Evolutionary conservation across 2,113 vertebrate species (phyloP).

Genomic region (Phycodurus eques): DNA sequence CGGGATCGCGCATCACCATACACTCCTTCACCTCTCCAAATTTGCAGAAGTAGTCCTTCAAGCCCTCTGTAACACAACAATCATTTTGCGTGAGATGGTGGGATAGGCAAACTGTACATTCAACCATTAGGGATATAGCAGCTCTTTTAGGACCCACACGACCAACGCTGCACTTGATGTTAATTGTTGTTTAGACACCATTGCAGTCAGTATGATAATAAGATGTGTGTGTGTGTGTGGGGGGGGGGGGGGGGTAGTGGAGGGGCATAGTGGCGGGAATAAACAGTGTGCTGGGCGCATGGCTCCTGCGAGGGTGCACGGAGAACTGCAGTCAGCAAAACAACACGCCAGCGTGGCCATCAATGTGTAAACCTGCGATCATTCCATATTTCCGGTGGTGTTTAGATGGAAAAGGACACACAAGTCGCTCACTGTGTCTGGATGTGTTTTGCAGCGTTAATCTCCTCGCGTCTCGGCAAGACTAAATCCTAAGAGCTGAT

Average conservation of each 20-base stretch:
- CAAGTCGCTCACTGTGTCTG: constrained; percentile 25
- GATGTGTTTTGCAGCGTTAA: constrained; percentile 49
- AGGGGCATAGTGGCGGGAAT: constrained; percentile 25
- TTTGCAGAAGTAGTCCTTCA: constrained; percentile 97
- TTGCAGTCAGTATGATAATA: constrained; percentile 28
- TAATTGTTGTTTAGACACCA: constrained; percentile 40
- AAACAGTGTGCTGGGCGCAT: constrained; percentile 31
- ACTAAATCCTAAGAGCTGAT: constrained; percentile 61
- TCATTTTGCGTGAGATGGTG: neutral
- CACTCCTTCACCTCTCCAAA: constrained; percentile 98
- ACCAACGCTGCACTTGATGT: constrained; percentile 43
- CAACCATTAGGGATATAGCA: constrained; percentile 26
- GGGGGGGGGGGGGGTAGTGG: constrained; percentile 12
- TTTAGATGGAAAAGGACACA: constrained; percentile 12
- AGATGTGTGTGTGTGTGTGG: constrained; percentile 18
- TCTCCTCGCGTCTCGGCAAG: constrained; percentile 54
- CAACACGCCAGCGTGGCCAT: constrained; percentile 26
- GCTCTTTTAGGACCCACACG: constrained; percentile 41
- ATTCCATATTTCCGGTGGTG: neutral
- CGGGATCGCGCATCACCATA: constrained; percentile 97
- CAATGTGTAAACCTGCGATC: constrained; percentile 33
- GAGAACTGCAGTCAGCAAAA: constrained; percentile 30
- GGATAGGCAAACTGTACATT: constrained; percentile 2
- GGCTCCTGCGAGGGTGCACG: constrained; percentile 29
- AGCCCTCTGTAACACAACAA: constrained; percentile 78